These are phyloP conservation scores for Lates japonicus DNA, from an alignment of 2,797 vertebrate species.

Conservation along the genomic window DNA sequence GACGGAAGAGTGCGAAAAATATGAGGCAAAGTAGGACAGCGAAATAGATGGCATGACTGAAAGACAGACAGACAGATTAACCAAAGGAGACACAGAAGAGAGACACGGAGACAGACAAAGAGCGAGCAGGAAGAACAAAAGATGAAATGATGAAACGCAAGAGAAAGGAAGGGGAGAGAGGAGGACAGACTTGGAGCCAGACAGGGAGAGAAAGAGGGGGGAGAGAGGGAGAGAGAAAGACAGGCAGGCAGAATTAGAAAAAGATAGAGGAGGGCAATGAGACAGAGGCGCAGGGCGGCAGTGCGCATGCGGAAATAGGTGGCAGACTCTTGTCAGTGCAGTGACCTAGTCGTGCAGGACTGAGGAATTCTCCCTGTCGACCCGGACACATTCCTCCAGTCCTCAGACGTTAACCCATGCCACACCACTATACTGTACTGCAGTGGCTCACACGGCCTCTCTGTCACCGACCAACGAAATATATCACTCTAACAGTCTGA, in stretches of 20 bases:
- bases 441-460: constrained; percentile 17
- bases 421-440: constrained; percentile 58
- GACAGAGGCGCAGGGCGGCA: constrained; percentile 49
- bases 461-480: constrained; percentile 26
- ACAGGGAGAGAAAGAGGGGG: constrained; percentile 45
- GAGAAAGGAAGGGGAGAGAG: constrained; percentile 48
- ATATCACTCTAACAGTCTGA: background rate
- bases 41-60: constrained; percentile 63
- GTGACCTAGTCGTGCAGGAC: constrained; percentile 79
- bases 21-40: constrained; percentile 68
- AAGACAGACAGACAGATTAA: constrained; percentile 67
- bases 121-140: constrained; percentile 67
- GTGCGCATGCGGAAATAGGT: constrained; percentile 73
- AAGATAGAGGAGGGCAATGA: constrained; percentile 53
- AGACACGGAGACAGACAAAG: constrained; percentile 51
- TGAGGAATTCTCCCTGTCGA: constrained; percentile 81
- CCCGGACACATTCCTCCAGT: constrained; percentile 80
- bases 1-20: constrained; percentile 47
- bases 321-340: constrained; percentile 80
- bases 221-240: constrained; percentile 40
- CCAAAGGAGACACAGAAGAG: constrained; percentile 55
- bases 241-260: constrained; percentile 58
- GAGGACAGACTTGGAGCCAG: constrained; percentile 58
- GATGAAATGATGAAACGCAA: constrained; percentile 64
- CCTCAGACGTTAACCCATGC: constrained; percentile 78